These are phyloP conservation scores for Gadopsis bispinosus DNA, from an alignment of 2,797 vertebrate species.

Conservation along the genomic window DNA sequence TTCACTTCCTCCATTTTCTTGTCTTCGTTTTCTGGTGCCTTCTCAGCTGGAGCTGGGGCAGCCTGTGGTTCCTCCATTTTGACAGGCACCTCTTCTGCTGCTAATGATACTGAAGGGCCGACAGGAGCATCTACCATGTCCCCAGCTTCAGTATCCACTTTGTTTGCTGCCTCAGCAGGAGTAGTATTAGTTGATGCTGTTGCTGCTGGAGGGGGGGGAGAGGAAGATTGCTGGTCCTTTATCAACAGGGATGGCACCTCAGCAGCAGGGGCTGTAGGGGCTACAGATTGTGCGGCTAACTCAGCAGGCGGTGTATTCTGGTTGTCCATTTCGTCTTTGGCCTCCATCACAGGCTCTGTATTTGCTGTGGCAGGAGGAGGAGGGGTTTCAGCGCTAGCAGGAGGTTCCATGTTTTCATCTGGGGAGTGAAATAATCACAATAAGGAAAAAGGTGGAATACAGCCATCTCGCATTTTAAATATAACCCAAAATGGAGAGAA, in stretches of 20 bases:
- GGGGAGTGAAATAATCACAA: not conserved
- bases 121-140: constrained; percentile 82
- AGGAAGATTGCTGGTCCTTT: constrained; percentile 73
- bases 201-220: constrained; percentile 53
- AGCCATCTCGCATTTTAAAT: not conserved
- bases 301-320: constrained; percentile 52
- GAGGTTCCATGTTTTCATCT: constrained; percentile 74
- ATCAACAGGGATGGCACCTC: constrained; percentile 66
- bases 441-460: not conserved
- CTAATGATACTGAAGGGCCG: constrained; percentile 46
- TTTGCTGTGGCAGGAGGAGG: constrained; percentile 54
- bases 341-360: constrained; percentile 61
- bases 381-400: constrained; percentile 61
- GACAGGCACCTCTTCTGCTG: constrained; percentile 58
- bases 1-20: constrained; percentile 49
- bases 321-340: constrained; percentile 59
- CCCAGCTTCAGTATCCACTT: constrained; percentile 42
- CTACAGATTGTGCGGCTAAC: constrained; percentile 44
- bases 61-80: constrained; percentile 60
- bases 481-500: not conserved
- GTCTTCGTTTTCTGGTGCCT: constrained; percentile 51
- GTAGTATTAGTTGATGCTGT: constrained; percentile 33
- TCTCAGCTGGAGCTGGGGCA: constrained; percentile 34
- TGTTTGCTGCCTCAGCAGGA: constrained; percentile 46
- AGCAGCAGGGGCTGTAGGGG: constrained; percentile 52